phyloP scores from a whole-genome alignment of 2,113 vertebrate genomes.

The Gnathonemus echidnorhynchus region DNA sequence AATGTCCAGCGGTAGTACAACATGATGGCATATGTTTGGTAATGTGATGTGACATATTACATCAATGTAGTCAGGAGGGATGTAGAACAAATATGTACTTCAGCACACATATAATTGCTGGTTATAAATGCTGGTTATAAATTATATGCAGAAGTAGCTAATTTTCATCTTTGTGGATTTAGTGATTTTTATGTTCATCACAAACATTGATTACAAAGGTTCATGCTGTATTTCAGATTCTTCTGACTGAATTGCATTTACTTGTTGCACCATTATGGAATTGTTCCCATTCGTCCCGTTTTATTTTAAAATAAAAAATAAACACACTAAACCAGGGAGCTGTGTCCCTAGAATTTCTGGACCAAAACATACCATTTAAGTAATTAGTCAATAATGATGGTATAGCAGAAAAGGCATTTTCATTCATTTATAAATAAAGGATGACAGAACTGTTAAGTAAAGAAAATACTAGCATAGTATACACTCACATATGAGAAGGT shows the following conservation, averaged over 20 bases:
- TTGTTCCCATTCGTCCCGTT: neutral
- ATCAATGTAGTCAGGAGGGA: neutral
- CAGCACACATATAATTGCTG: neutral
- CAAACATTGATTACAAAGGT: neutral
- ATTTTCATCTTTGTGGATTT: constrained; percentile 5
- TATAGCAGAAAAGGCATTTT: neutral
- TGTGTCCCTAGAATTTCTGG: neutral
- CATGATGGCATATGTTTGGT: neutral
- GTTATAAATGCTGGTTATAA: neutral
- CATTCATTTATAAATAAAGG: neutral
- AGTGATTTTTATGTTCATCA: neutral
- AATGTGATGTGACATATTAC: neutral
- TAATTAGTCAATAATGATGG: neutral
- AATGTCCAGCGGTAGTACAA: neutral
- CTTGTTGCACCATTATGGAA: neutral
- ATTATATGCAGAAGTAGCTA: neutral
- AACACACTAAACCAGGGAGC: neutral
- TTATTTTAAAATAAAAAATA: neutral
- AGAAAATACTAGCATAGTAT: neutral
- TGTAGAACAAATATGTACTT: constrained; percentile 5
- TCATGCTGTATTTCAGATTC: neutral
- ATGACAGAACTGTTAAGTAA: neutral
- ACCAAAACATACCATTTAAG: neutral
- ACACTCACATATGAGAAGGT: neutral
- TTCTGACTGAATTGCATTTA: neutral